Percentiles rank a stretch among this genome's conserved stretches.
Conservation (phyloP, 2,797 vertebrate genomes). For the Poliocrania exsul region DNA sequence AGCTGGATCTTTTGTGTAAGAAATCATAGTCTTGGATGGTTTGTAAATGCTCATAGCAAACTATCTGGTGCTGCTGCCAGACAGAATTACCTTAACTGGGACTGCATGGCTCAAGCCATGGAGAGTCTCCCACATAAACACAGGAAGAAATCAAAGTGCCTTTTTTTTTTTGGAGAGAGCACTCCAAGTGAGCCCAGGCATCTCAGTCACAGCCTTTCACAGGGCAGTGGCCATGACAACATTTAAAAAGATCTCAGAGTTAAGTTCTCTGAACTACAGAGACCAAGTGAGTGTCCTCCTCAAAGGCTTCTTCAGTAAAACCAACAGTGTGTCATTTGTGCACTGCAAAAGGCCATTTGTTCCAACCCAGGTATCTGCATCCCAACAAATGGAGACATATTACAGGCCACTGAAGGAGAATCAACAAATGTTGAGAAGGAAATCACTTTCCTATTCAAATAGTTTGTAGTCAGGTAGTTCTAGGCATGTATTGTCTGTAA, state of each 20-base stretch:
- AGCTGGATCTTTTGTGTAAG: conserved; percentile 1
- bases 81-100: conserved; percentile 50
- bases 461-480: not conserved
- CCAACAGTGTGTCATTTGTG: not conserved
- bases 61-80: conserved; percentile 31
- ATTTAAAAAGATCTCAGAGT: not conserved
- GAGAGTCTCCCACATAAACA: conserved; percentile 49
- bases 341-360: not conserved
- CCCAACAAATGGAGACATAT: not conserved
- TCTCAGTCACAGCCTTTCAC: not conserved
- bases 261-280: not conserved
- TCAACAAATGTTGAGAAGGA: not conserved
- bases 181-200: not conserved
- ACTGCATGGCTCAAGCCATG: not conserved
- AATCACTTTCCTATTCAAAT: not conserved
- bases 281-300: not conserved
- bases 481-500: not conserved
- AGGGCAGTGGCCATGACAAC: not conserved
- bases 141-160: not conserved
- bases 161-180: not conserved
- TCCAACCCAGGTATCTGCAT: not conserved
- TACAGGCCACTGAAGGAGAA: not conserved
- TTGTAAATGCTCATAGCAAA: conserved; percentile 12
- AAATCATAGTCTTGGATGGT: not conserved
- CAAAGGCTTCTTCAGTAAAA: not conserved